These are phyloP conservation scores for Ellobium chinense DNA, from an alignment of 2,888 invertebrate species.

Conservation along the genomic window DNA sequence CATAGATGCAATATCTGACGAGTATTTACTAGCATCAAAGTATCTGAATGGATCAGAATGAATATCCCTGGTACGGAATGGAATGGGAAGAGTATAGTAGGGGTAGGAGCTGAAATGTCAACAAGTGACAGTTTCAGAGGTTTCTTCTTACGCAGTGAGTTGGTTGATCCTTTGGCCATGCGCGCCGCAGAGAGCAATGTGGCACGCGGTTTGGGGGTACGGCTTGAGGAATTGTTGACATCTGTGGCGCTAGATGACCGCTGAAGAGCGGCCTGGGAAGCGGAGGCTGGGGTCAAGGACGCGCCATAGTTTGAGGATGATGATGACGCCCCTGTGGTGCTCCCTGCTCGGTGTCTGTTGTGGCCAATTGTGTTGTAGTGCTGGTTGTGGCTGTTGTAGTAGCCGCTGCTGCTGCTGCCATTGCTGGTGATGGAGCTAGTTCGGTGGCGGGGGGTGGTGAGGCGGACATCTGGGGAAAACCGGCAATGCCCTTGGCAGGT, in stretches of 20 bases:
- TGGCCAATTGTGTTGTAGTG: conserved; percentile 48
- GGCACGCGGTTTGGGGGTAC: conserved; percentile 39
- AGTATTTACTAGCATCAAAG: too few species aligned
- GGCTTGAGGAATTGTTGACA: conserved; percentile 79
- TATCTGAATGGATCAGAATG: too few species aligned
- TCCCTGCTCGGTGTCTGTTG: not conserved
- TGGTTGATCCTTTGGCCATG: conserved; percentile 78
- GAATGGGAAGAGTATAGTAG: too few species aligned
- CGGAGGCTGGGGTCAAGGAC: not conserved
- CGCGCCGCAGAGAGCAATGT: conserved; percentile 86
- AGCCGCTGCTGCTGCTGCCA: conserved; percentile 18
- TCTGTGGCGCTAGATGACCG: conserved; percentile 96
- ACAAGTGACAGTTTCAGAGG: not conserved
- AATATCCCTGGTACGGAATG: too few species aligned
- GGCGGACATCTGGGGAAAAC: conserved; percentile 35
- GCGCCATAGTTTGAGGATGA: too few species aligned
- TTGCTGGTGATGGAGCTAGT: conserved; percentile 19
- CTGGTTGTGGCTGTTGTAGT: conserved; percentile 43
- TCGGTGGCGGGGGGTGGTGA: conserved; percentile 26
- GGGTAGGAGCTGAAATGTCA: not conserved
- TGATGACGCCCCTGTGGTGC: not conserved
- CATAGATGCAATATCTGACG: too few species aligned
- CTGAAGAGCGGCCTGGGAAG: conserved; percentile 60
- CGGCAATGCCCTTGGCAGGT: conserved; percentile 24
- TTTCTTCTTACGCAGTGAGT: conserved; percentile 79